Evolutionary conservation across 2,113 vertebrate species (phyloP).

Genomic region (Semicossyphus pulcher): DNA sequence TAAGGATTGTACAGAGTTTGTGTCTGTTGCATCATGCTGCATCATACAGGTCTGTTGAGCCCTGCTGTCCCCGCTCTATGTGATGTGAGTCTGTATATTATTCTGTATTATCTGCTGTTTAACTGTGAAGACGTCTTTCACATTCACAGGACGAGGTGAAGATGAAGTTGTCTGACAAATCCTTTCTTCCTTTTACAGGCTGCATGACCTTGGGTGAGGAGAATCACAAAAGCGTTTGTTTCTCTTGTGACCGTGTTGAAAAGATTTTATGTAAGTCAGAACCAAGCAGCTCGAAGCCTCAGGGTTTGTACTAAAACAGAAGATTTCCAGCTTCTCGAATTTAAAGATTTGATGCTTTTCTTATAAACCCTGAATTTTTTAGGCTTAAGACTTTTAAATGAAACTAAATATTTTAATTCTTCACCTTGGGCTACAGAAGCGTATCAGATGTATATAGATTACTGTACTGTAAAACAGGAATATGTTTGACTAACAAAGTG

Average conservation of each 20-base stretch:
- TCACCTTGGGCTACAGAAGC: too few species aligned
- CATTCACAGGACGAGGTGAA: neutral
- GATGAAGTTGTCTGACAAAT: slow-evolving; percentile 2
- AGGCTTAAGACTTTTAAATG: too few species aligned
- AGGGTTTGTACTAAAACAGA: neutral
- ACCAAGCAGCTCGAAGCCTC: neutral
- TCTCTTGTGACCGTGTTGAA: neutral
- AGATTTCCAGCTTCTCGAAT: too few species aligned
- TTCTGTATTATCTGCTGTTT: neutral
- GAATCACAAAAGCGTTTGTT: neutral
- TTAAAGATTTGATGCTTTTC: too few species aligned
- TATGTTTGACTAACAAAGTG: too few species aligned
- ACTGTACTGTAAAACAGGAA: too few species aligned
- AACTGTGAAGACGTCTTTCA: neutral
- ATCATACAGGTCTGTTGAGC: neutral
- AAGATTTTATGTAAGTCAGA: slow-evolving; percentile 3
- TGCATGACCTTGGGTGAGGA: slow-evolving; percentile 8
- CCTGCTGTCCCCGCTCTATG: too few species aligned
- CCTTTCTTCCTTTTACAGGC: neutral
- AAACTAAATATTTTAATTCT: too few species aligned
- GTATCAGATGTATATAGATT: too few species aligned
- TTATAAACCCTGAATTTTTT: too few species aligned
- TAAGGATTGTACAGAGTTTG: too few species aligned
- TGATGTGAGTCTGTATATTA: too few species aligned
- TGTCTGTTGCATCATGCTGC: neutral